These are phyloP conservation scores for Sialia sialis DNA, from an alignment of 2,113 vertebrate genomes.

Conservation along the genomic window DNA sequence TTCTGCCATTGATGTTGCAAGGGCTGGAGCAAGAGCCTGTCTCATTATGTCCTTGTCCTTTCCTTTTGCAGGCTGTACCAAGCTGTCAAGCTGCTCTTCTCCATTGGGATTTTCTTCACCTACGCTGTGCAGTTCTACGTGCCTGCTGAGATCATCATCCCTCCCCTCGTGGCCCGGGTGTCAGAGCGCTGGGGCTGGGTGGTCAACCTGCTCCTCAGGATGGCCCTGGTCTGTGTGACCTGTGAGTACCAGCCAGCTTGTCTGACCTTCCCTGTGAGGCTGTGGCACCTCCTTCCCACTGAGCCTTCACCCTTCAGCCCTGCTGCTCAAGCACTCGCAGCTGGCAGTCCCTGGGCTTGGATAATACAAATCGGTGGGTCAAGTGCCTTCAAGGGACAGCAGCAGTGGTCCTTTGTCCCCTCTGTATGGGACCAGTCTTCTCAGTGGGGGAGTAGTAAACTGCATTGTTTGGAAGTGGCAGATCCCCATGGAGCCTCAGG, in stretches of 20 bases:
- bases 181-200: conserved; percentile 68
- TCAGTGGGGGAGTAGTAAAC: neutral
- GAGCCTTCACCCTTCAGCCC: neutral
- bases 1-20: neutral
- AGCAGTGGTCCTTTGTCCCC: neutral
- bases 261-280: neutral
- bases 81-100: conserved; percentile 92
- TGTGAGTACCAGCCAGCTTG: conserved; percentile 78
- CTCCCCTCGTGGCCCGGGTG: conserved; percentile 69
- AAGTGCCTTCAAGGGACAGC: neutral
- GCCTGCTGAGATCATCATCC: conserved; percentile 89
- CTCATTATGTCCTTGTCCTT: neutral
- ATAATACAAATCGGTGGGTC: neutral
- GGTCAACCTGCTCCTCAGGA: conserved; percentile 80
- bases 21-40: neutral
- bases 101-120: conserved; percentile 91
- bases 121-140: conserved; percentile 97
- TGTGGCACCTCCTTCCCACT: neutral
- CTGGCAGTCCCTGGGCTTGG: neutral
- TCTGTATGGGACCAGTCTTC: neutral
- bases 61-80: conserved; percentile 87
- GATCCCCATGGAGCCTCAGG: neutral
- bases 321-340: neutral
- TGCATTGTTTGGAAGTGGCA: neutral
- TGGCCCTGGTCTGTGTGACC: conserved; percentile 81